Evolutionary conservation across 2,797 vertebrate species (phyloP).

Genomic region (Bucorvus abyssinicus): DNA sequence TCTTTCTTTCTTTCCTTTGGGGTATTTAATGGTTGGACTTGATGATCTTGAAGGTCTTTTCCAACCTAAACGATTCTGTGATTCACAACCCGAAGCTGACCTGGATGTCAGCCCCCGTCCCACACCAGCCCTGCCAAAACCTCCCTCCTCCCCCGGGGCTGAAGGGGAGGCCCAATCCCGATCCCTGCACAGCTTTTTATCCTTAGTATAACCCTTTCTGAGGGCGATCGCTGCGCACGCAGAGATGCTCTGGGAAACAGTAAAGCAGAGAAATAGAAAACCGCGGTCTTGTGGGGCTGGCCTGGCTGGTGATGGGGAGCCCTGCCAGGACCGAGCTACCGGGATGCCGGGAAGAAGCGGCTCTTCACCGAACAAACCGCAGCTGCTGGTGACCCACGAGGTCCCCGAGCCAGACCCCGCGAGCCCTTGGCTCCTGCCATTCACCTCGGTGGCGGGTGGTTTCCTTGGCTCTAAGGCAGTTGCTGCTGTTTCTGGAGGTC

Average conservation of each 20-base stretch:
- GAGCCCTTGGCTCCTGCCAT: neutral
- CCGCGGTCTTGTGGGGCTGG: fast-evolving
- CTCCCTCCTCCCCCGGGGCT: neutral
- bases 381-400: fast-evolving
- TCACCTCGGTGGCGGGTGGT: neutral
- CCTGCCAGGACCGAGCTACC: fast-evolving
- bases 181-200: neutral
- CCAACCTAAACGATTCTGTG: neutral
- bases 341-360: neutral
- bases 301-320: neutral
- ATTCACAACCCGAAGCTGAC: neutral
- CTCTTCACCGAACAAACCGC: neutral
- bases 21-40: neutral
- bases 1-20: neutral
- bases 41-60: neutral
- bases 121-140: neutral
- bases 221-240: fast-evolving
- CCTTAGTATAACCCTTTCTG: neutral
- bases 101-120: neutral
- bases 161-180: neutral
- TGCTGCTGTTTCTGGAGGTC: neutral
- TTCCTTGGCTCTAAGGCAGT: neutral
- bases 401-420: neutral
- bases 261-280: neutral
- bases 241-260: neutral